Percentiles rank a stretch among this genome's conserved stretches.
phyloP scores from a whole-genome alignment of 1,140 invertebrate genomes.

The Sitodiplosis mosellana region DNA sequence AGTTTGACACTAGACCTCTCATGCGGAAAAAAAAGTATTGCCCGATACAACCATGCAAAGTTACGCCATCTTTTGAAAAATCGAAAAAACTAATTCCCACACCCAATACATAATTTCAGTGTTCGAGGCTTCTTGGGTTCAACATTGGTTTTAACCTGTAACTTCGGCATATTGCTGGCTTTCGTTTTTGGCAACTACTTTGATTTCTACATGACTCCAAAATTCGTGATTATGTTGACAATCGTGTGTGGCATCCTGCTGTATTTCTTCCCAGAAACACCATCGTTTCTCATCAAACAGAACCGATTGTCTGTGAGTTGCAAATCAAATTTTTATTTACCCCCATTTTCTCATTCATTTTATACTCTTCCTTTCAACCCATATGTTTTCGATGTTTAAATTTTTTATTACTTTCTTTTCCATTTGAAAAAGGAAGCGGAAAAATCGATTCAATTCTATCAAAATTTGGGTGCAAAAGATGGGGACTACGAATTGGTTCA shows the following conservation, averaged over 20 bases:
- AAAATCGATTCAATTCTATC: constrained; percentile 15
- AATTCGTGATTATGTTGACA: constrained; percentile 13
- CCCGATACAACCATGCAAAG: no score
- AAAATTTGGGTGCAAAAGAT: constrained; percentile 11
- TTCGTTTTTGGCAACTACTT: constrained; percentile 32
- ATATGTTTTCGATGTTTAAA: neutral
- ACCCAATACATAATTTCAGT: no score
- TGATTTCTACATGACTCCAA: constrained; percentile 20
- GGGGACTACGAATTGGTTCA: constrained; percentile 13
- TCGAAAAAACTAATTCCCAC: no score
- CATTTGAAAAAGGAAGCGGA: constrained; percentile 17
- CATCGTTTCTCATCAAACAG: constrained; percentile 8
- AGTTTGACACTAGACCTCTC: no score
- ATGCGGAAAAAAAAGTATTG: no score
- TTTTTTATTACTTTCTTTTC: neutral
- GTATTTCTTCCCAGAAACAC: constrained; percentile 13
- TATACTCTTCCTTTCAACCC: no score
- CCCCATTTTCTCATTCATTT: no score
- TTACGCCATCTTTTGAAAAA: no score
- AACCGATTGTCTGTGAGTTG: neutral
- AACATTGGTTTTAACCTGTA: constrained; percentile 33
- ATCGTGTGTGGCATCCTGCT: constrained; percentile 7
- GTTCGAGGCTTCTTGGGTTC: constrained; percentile 38
- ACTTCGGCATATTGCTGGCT: constrained; percentile 37
- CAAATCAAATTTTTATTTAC: no score